These are phyloP conservation scores for Harpagifer antarcticus DNA, from an alignment of 2,797 vertebrate species.

Conservation along the genomic window DNA sequence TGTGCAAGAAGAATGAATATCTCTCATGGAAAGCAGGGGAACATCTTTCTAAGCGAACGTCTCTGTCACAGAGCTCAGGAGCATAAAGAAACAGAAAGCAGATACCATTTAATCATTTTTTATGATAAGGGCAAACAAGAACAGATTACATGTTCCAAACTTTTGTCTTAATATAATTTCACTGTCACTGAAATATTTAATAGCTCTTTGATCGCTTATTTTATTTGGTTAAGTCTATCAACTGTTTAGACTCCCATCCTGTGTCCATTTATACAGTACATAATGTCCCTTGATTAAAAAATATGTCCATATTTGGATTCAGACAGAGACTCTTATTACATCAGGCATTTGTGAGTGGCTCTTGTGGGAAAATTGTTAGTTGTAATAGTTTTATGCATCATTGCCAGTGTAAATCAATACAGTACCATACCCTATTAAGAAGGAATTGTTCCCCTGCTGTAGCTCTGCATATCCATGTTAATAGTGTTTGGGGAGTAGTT, in stretches of 20 bases:
- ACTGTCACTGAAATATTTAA: slow-evolving; percentile 27
- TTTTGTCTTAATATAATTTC: slow-evolving; percentile 39
- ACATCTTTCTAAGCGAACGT: slow-evolving; percentile 6
- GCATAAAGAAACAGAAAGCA: slow-evolving; percentile 26
- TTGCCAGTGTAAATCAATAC: slow-evolving; percentile 63
- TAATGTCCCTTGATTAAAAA: slow-evolving; percentile 7
- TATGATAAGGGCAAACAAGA: slow-evolving; percentile 26
- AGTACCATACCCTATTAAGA: slow-evolving; percentile 40
- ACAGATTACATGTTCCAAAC: slow-evolving; percentile 50
- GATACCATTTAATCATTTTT: slow-evolving; percentile 1
- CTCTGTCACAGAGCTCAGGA: slow-evolving; percentile 6
- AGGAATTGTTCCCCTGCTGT: slow-evolving; percentile 25
- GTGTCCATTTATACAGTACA: slow-evolving; percentile 35
- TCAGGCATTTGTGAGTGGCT: slow-evolving; percentile 39
- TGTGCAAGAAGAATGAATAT: slow-evolving; percentile 16
- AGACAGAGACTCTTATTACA: slow-evolving; percentile 41
- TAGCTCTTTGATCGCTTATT: slow-evolving; percentile 31
- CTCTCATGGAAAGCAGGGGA: slow-evolving; percentile 8
- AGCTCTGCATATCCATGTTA: slow-evolving; percentile 26
- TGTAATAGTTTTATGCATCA: slow-evolving; percentile 56
- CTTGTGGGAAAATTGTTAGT: slow-evolving; percentile 64
- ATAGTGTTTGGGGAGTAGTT: slow-evolving; percentile 13
- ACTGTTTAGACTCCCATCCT: slow-evolving; percentile 37
- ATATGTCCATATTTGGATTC: slow-evolving; percentile 59
- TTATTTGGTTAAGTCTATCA: slow-evolving; percentile 35